A percentile compares a stretch with the other conserved stretches of the same genome.
Evolutionary conservation across 2,888 invertebrate species (phyloP).

Genomic region (Aphodius granarius): DNA sequence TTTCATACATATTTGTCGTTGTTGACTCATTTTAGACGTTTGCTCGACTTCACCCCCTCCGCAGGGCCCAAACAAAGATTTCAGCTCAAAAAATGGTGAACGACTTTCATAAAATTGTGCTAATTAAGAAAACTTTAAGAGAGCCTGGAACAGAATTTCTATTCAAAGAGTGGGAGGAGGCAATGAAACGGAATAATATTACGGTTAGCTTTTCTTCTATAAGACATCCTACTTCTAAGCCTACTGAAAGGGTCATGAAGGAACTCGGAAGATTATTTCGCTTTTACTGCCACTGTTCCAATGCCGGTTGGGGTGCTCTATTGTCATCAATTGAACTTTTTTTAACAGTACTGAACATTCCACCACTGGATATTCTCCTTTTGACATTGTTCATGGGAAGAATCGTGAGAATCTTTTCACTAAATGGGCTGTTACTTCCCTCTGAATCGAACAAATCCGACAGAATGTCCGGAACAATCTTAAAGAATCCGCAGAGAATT

Average conservation of each 20-base stretch:
- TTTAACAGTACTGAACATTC: conserved; percentile 3
- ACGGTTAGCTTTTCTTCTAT: conserved; percentile 12
- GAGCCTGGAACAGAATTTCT: conserved; percentile 17
- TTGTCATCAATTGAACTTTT: not conserved
- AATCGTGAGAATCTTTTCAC: not conserved
- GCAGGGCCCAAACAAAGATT: conserved; percentile 30
- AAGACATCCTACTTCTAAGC: conserved; percentile 22
- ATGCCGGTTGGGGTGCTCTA: conserved; percentile 4
- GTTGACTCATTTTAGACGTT: conserved; percentile 37
- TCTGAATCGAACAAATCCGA: not conserved
- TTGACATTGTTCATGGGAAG: conserved; percentile 15
- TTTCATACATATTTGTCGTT: conserved; percentile 34
- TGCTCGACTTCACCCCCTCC: conserved; percentile 33
- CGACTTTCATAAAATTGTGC: conserved; percentile 14
- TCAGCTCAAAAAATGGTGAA: conserved; percentile 20
- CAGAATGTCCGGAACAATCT: not conserved
- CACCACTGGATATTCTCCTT: conserved; percentile 24
- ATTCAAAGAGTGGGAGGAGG: not conserved
- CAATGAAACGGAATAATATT: conserved; percentile 3
- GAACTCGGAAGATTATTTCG: conserved; percentile 6
- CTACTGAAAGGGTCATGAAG: conserved; percentile 14
- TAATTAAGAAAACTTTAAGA: not conserved
- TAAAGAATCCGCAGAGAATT: not conserved
- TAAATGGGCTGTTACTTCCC: not conserved
- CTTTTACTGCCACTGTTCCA: conserved; percentile 6